Evolutionary conservation across 2,888 invertebrate species (phyloP), one percentile per base, ranked within the genome.

Genomic region (Proisotoma minuta): DNA sequence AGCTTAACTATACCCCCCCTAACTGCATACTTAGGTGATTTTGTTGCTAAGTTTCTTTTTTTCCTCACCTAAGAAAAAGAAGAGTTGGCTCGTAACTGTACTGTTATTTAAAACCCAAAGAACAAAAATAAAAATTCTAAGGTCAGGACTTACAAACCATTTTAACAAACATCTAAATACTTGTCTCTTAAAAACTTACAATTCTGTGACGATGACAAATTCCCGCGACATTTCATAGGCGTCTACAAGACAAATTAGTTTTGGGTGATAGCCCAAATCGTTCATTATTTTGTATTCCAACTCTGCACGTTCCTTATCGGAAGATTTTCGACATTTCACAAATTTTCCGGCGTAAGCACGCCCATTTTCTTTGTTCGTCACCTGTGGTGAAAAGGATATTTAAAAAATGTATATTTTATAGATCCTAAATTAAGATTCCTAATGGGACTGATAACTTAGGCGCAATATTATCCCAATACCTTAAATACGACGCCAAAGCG

Each of bases 231-330:
- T 85, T 74, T 89, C 89, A 77, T 86, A 93, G 10, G 90, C 90
- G 28, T 90, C 90, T 2, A 87, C 34, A 10, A 34, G 15, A 76
- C 90, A 88, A 8, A 96, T 81, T 0, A 97, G 81, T 74, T 91
- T 89, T 2, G 89, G 89, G 80, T 96, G 95, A 62, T 69, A 69
- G 79, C 85, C 80, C 57, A 97, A 79, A 23, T 84, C 80, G 74
- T 88, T 89, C 91, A 96, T 91, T 65, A 94, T 88, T 65, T 86
- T 85, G 59, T 92, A 88, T 79, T 95, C 94, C 65, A 88, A 86
- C 59, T 84, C 81, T 4, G 90, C 89, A 75, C 88, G 87, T 65
- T 87, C 85, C 62, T 85, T 84, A 77, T 89, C 89, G 68, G 85
- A 84, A 12, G 83, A 78, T 66, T 86, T 87, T 47, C 87, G 83